phyloP scores from a whole-genome alignment of 2,797 vertebrate genomes.

The Lutra lutra region DNA sequence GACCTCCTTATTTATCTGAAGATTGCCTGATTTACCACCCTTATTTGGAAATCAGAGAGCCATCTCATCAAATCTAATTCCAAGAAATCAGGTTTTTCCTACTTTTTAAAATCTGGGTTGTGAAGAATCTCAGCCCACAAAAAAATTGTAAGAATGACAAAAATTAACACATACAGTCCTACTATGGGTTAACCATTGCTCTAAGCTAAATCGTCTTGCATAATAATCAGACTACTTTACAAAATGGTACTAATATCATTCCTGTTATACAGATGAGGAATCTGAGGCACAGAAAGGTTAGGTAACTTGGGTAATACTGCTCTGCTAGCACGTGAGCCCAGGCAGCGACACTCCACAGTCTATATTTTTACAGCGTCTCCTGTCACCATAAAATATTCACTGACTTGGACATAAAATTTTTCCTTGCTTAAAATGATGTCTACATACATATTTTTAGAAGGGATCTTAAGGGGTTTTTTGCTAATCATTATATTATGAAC shows the following conservation, averaged over 20 bases:
- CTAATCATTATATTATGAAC: not conserved
- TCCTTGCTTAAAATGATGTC: constrained; percentile 50
- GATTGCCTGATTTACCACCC: too few species aligned
- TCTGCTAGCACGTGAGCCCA: not conserved
- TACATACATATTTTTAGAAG: not conserved
- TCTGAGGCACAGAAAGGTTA: not conserved
- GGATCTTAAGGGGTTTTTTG: not conserved
- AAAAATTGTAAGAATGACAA: not conserved
- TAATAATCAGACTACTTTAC: not conserved
- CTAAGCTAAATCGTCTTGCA: not conserved
- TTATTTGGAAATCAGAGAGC: too few species aligned
- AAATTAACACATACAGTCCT: not conserved
- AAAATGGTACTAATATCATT: not conserved
- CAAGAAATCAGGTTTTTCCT: constrained; percentile 8
- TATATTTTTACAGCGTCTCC: not conserved
- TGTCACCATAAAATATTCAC: not conserved
- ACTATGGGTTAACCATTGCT: not conserved
- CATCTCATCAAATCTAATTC: constrained; percentile 30
- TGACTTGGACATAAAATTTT: not conserved
- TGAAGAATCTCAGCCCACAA: not conserved
- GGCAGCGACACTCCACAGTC: not conserved
- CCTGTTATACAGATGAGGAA: not conserved
- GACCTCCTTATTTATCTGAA: not conserved
- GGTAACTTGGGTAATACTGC: not conserved
- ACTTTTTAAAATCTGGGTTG: not conserved